Conservation (phyloP, 2,888 invertebrate species). For the Drosophila bunnanda region DNA sequence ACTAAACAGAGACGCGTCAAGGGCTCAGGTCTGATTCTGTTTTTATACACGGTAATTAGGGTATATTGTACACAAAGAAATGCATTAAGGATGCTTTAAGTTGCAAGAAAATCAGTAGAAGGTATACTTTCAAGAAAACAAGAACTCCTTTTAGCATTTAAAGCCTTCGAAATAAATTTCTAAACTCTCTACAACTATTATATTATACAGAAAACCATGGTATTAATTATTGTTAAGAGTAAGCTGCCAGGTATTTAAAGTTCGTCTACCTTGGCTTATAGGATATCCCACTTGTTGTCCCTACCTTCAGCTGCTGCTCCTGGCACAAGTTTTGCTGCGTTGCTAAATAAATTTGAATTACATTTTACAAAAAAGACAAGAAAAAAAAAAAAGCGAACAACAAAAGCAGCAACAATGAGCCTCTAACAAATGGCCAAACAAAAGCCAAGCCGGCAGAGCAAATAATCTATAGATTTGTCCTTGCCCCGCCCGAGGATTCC, state of each 20-base stretch:
- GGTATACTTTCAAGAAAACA: no score
- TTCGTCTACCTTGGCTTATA: background rate
- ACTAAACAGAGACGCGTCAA: slow-evolving; percentile 52
- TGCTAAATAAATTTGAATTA: slow-evolving; percentile 75
- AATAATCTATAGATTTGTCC: slow-evolving; percentile 61
- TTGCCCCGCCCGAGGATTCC: slow-evolving; percentile 25
- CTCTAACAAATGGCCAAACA: slow-evolving; percentile 53
- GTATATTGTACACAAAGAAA: background rate
- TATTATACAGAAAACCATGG: background rate
- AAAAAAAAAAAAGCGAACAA: slow-evolving; percentile 38
- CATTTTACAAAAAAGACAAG: slow-evolving; percentile 46
- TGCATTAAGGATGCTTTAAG: background rate
- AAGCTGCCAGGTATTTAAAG: background rate
- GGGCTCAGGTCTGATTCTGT: slow-evolving; percentile 37
- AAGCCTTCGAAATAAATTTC: background rate
- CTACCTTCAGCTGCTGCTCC: slow-evolving; percentile 16
- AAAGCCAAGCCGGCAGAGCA: slow-evolving; percentile 45
- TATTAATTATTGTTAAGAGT: background rate
- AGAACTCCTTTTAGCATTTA: background rate
- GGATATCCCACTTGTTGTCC: slow-evolving; percentile 5
- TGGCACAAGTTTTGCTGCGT: slow-evolving; percentile 31
- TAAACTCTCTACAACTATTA: background rate
- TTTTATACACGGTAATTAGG: background rate
- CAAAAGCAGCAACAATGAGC: slow-evolving; percentile 26
- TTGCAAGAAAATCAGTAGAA: background rate